These are phyloP conservation scores for Palythoa grandiflora DNA, from an alignment of 92 coral and sea anemone genomes.

Conservation along the genomic window DNA sequence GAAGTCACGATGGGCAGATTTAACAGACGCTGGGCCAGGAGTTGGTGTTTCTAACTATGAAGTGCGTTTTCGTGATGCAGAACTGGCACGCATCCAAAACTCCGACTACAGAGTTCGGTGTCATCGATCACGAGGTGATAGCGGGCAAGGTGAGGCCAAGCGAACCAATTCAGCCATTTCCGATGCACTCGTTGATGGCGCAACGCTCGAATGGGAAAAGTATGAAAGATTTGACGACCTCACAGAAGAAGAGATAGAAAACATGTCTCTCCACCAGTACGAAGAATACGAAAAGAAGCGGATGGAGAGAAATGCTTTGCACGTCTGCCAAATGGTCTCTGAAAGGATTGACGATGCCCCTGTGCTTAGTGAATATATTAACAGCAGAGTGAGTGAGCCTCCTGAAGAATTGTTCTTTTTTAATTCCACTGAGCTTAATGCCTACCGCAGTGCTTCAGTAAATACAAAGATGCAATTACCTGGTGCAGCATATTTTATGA, in stretches of 20 bases:
- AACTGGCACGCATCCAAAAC: slow-evolving; percentile 41
- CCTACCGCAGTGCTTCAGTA: slow-evolving; percentile 13
- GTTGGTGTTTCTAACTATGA: slow-evolving; percentile 39
- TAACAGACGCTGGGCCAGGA: slow-evolving; percentile 19
- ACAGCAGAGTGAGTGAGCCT: slow-evolving; percentile 16
- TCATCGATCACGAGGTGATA: slow-evolving; percentile 45
- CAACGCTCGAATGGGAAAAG: slow-evolving; percentile 56
- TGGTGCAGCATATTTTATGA: slow-evolving; percentile 32
- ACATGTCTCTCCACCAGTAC: slow-evolving; percentile 45
- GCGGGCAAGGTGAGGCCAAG: slow-evolving; percentile 53
- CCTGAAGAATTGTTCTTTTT: not conserved
- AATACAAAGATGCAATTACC: slow-evolving; percentile 10
- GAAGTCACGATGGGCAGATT: slow-evolving; percentile 54
- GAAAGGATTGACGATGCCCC: slow-evolving; percentile 43
- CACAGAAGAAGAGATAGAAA: slow-evolving; percentile 49
- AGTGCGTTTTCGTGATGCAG: slow-evolving; percentile 55
- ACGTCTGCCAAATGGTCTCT: slow-evolving; percentile 9
- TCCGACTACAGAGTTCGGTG: slow-evolving; percentile 3
- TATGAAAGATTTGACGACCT: slow-evolving; percentile 54
- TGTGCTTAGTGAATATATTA: slow-evolving; percentile 31
- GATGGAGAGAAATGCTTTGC: slow-evolving; percentile 52
- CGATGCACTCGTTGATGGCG: slow-evolving; percentile 58
- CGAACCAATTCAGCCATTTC: slow-evolving; percentile 59
- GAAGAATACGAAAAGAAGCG: slow-evolving; percentile 55
- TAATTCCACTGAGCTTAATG: slow-evolving; percentile 1